Evolutionary conservation across 2,797 vertebrate genomes (phyloP).

Genomic region (Cheirogaleus major): DNA sequence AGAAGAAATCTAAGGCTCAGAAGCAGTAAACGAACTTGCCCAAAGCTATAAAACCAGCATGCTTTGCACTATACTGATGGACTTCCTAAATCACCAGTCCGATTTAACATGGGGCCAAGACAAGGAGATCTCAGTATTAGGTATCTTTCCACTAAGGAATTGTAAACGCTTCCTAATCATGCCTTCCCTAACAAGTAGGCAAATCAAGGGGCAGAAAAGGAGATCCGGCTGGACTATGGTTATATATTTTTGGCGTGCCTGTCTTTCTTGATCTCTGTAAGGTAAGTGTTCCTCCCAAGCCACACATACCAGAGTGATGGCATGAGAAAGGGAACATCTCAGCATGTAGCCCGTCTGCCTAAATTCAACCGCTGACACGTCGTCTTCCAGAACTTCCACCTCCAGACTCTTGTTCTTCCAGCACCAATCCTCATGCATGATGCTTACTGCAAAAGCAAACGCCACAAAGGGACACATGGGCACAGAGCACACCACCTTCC

Average conservation of each 20-base stretch:
- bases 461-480: not conserved
- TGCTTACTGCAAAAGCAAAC: constrained; percentile 88
- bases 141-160: not conserved
- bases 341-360: constrained; percentile 98
- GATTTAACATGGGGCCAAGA: not conserved
- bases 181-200: not conserved
- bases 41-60: not conserved
- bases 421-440: constrained; percentile 98
- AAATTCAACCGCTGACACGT: constrained; percentile 93
- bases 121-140: not conserved
- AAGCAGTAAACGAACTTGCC: not conserved
- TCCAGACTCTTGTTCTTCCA: constrained; percentile 98
- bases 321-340: constrained; percentile 96
- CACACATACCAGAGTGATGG: constrained; percentile 94
- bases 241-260: not conserved
- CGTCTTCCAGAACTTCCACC: constrained; percentile 93
- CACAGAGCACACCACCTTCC: accelerated
- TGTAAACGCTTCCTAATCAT: not conserved
- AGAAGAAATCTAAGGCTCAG: not conserved
- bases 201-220: not conserved
- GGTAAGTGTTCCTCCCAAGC: not conserved
- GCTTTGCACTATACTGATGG: accelerated
- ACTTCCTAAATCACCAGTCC: not conserved
- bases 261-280: not conserved
- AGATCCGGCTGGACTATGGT: not conserved